These are phyloP conservation scores for Steinernema khuongi DNA, from an alignment of 1,140 invertebrate genomes.

Conservation along the genomic window DNA sequence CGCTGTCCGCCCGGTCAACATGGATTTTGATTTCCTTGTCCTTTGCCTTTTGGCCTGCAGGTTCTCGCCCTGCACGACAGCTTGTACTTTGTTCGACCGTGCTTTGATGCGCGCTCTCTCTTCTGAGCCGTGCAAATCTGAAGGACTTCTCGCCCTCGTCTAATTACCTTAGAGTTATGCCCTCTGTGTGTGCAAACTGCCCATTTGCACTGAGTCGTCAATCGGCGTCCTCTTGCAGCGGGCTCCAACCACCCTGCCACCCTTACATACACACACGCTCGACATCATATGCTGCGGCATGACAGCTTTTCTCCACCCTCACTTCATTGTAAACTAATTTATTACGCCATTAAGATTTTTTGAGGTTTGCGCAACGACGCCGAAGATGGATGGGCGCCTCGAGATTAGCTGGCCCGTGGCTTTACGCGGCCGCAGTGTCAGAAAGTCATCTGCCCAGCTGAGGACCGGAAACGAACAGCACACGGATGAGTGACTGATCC, in stretches of 20 bases:
- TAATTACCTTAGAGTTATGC: too few species aligned
- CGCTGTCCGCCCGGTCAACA: not conserved
- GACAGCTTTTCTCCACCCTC: slow-evolving; percentile 10
- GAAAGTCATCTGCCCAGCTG: not conserved
- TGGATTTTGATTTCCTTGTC: not conserved
- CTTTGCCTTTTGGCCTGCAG: too few species aligned
- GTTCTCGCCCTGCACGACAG: too few species aligned
- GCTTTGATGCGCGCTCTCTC: too few species aligned
- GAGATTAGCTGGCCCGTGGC: not conserved
- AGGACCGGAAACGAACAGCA: not conserved
- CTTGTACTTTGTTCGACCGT: too few species aligned
- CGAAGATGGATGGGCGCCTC: not conserved
- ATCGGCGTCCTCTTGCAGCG: not conserved
- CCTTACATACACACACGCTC: not conserved
- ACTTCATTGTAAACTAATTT: slow-evolving; percentile 15
- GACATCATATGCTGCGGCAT: not conserved
- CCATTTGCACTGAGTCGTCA: too few species aligned
- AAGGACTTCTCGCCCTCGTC: too few species aligned
- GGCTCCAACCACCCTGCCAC: not conserved
- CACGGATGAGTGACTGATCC: not conserved
- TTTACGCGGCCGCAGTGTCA: not conserved
- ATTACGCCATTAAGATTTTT: slow-evolving; percentile 15
- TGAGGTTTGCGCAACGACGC: slow-evolving; percentile 16
- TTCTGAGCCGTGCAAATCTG: too few species aligned
- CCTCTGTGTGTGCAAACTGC: too few species aligned